Evolutionary conservation across 35 echinoderm and acorn worm species (phyloP).

Genomic region (Heliocidaris erythrogramma): DNA sequence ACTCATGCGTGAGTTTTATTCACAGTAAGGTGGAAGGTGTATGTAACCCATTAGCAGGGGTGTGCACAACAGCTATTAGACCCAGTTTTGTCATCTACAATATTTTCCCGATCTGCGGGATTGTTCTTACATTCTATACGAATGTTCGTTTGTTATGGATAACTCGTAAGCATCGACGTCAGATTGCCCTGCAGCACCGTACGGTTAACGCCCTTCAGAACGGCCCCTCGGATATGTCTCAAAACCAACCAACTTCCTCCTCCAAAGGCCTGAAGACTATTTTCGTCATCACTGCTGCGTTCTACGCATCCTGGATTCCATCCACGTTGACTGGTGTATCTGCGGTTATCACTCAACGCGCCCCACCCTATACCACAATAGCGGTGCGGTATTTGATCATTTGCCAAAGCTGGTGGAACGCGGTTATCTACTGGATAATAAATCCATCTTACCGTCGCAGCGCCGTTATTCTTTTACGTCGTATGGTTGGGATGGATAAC

Average conservation of each 20-base stretch:
- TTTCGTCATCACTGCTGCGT: conserved; percentile 49
- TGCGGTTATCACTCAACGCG: not conserved
- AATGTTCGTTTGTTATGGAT: conserved; percentile 38
- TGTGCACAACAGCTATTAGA: not conserved
- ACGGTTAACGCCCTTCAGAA: not conserved
- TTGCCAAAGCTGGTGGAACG: conserved; percentile 62
- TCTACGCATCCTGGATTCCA: conserved; percentile 46
- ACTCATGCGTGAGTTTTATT: not conserved
- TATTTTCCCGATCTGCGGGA: not conserved
- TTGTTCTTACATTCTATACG: not conserved
- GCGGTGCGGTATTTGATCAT: conserved; percentile 3
- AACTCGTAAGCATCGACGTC: conserved; percentile 34
- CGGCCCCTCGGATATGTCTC: not conserved
- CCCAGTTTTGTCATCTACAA: conserved; percentile 40
- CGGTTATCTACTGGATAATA: conserved; percentile 40
- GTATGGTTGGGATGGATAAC: not conserved
- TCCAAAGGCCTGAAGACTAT: conserved; percentile 50
- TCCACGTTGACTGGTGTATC: not conserved
- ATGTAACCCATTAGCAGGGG: conserved; percentile 34
- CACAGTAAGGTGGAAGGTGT: conserved; percentile 38
- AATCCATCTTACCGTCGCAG: not conserved
- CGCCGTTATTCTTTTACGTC: not conserved
- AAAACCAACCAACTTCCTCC: not conserved
- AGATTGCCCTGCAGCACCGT: conserved; percentile 25
- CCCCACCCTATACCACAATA: conserved; percentile 6